Evolutionary conservation across 2,797 vertebrate species (phyloP).

Genomic region (Syngnathus acus): DNA sequence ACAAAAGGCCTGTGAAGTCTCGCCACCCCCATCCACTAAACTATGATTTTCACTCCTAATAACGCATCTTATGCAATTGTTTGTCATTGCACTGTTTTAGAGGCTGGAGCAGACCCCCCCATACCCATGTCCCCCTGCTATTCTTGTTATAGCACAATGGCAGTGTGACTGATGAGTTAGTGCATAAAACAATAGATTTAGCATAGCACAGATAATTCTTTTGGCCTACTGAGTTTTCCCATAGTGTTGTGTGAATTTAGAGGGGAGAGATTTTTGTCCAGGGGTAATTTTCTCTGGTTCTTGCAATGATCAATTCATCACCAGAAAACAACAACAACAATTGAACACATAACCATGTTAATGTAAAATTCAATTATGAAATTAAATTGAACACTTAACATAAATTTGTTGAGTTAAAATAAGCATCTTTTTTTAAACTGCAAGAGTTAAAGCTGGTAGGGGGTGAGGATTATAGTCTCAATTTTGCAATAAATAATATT

Average conservation of each 20-base stretch:
- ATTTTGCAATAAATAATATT: background rate
- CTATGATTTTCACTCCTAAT: constrained; percentile 57
- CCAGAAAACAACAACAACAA: background rate
- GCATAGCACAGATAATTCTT: constrained; percentile 51
- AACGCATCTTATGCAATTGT: constrained; percentile 69
- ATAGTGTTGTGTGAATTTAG: constrained; percentile 7
- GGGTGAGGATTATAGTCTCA: background rate
- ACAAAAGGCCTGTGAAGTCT: constrained; percentile 67
- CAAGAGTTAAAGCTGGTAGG: background rate
- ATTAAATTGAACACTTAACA: background rate
- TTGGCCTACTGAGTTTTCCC: constrained; percentile 28
- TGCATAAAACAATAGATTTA: constrained; percentile 48
- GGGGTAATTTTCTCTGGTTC: background rate
- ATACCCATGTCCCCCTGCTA: constrained; percentile 27
- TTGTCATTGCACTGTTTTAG: constrained; percentile 63
- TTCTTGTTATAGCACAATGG: constrained; percentile 42
- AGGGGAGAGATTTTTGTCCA: background rate
- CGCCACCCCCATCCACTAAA: constrained; percentile 22
- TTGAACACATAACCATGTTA: background rate
- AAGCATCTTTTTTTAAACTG: background rate
- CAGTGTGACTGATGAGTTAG: constrained; percentile 56
- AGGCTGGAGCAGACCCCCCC: constrained; percentile 29
- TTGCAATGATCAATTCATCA: background rate
- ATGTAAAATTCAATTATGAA: background rate
- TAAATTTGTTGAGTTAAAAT: background rate